Conservation (phyloP, 2,888 invertebrate genomes). For the Diaphora mendica region DNA sequence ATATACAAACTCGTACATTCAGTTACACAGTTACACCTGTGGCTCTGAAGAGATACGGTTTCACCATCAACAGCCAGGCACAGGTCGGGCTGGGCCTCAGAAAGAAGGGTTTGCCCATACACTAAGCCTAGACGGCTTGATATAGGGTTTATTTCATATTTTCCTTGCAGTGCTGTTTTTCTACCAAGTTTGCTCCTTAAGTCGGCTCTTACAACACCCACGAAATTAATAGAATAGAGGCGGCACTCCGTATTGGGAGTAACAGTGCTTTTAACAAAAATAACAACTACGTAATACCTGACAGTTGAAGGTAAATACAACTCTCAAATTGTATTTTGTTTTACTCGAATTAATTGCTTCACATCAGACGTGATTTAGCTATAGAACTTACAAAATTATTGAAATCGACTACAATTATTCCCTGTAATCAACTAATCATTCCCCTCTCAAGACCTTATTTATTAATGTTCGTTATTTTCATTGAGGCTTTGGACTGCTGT, state of each 20-base stretch:
- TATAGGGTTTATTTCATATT: too few relatives aligned
- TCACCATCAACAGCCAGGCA: too few relatives aligned
- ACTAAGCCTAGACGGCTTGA: too few relatives aligned
- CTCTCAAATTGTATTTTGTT: not conserved
- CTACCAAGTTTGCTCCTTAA: too few relatives aligned
- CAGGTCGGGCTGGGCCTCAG: too few relatives aligned
- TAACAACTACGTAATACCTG: not conserved
- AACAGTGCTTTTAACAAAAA: not conserved
- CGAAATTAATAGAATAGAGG: too few relatives aligned
- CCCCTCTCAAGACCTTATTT: slow-evolving; percentile 40
- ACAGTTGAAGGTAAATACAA: not conserved
- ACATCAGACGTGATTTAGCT: not conserved
- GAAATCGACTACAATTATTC: slow-evolving; percentile 15
- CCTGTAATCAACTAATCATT: slow-evolving; percentile 29
- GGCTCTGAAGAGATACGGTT: too few relatives aligned
- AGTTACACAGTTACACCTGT: too few relatives aligned
- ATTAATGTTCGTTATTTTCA: slow-evolving; percentile 43
- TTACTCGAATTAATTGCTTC: not conserved
- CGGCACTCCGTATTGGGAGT: too few relatives aligned
- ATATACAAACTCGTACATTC: not conserved
- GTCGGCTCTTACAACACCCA: too few relatives aligned
- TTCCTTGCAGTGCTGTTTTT: too few relatives aligned
- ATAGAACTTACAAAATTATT: not conserved
- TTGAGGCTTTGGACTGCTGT: slow-evolving; percentile 43
- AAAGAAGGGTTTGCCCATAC: too few relatives aligned